Evolutionary conservation across 2,113 vertebrate genomes (phyloP), one percentile per base, ranked within the genome.

Genomic region (Zingel zingel): DNA sequence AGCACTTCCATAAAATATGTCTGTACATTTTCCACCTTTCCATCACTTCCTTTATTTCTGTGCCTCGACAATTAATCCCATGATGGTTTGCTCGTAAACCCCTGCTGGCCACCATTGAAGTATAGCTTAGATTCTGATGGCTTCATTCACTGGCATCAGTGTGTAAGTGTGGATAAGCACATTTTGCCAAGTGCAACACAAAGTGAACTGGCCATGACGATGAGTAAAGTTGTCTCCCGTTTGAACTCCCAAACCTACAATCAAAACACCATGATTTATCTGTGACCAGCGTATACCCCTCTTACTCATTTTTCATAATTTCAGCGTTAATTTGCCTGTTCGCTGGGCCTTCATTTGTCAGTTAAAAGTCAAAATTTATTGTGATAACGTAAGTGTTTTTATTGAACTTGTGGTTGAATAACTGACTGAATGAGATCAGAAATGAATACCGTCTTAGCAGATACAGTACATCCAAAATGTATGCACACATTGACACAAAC

Each of bases 131-230:
- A 50, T 65, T 65, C 79, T 25, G 25, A 90, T 79, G 87, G 79
- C 81, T 90, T 88, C 86, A 89, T 90, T 80, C 81, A 53, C 77
- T 90, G 88, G 89, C 88, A 83, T 81, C 86, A 7, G 54, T 25
- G 77, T 81, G 79, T 87, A 81, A 70, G 47, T 82, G 83, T 82
- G 86, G 85, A 90, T 48, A 76, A 64, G 74, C 30, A 9, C 53
- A 14, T 45, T 72, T 68, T 77, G 89, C 91, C 90, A 93, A 92
- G 77, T 51, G 83, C 86, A 92, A 91, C 85, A 93, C 63, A 84
- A 84, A 86, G 75, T 39, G 84, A 91, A 87, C 84, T 1, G 71
- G 77, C 84, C 87, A 71, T 84, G 85, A 90, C 89, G 88, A 89
- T 81, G 71, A 89, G 83, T 84, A 23, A 82, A 84, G 72, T 53